phyloP scores from a whole-genome alignment of 1,140 invertebrate genomes.

The Cephus cinctus region DNA sequence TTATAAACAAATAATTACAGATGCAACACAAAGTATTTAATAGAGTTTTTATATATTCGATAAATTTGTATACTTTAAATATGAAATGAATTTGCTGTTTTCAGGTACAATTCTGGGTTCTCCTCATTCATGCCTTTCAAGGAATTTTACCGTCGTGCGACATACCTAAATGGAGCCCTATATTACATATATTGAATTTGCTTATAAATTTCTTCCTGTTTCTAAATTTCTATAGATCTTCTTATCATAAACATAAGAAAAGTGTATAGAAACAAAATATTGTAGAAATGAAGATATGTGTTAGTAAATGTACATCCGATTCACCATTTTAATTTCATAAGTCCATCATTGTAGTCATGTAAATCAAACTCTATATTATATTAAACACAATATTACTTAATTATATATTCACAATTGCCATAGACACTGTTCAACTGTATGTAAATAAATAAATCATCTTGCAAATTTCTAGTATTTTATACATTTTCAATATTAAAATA shows the following conservation, averaged over 20 bases:
- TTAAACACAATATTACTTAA: too few relatives aligned
- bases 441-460: too few relatives aligned
- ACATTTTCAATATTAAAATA: slow-evolving; percentile 4
- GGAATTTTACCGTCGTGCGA: slow-evolving; percentile 17
- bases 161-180: slow-evolving; percentile 19
- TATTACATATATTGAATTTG: slow-evolving; percentile 22
- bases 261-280: slow-evolving; percentile 17
- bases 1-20: slow-evolving; percentile 3
- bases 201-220: slow-evolving; percentile 32
- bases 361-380: too few relatives aligned
- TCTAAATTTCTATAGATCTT: slow-evolving; percentile 33
- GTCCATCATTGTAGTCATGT: too few relatives aligned
- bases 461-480: not conserved
- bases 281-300: slow-evolving; percentile 6
- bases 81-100: slow-evolving; percentile 12
- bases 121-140: slow-evolving; percentile 62
- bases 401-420: too few relatives aligned
- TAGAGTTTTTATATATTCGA: too few relatives aligned
- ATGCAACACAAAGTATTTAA: too few relatives aligned
- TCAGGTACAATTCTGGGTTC: slow-evolving; percentile 69
- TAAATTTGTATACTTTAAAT: too few relatives aligned
- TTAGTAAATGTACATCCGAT: not conserved
- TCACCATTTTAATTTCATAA: slow-evolving; percentile 3
- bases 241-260: slow-evolving; percentile 20
- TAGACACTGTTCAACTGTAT: too few relatives aligned